Base-by-base conservation (phyloP, 2,113 vertebrate species). In the Melanerpes aurifrons region DNA sequence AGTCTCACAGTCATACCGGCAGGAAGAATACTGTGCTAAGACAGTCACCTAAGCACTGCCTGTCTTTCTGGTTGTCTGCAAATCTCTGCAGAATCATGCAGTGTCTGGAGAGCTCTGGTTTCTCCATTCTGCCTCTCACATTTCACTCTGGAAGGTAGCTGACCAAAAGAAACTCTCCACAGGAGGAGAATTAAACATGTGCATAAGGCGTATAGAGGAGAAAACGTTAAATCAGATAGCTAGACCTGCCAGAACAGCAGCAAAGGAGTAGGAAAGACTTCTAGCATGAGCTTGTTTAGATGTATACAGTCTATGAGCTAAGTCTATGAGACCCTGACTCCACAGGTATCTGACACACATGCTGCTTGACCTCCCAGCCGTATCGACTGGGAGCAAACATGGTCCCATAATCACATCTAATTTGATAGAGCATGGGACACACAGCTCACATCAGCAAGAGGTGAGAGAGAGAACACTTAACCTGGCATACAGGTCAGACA, bases 311-410 rank as follows among this genome's bases (percentile, higher is more conserved):
- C 6, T 54, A 12, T 3, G 17, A 67, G 8, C 3, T 73, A 76
- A 47, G 73, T 15, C 71, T 70, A 1, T 3, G 13, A 81, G 13
- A 71, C 12, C 21, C 29, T 0, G 0, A 17, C 16, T 73, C 35
- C 24, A 62, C 12, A 24, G 43, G 67, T 31, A 86, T 25, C 14
- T 54, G 28, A 68, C 37, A 6, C 7, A 28, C 0, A 1, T 22
- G 59, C 48, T 73, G 35, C 57, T 57, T 76, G 16, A 92, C 63
- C 57, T 80, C 47, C 25, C 82, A 82, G 50, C 71, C 50, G 9
- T 63, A 70, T 63, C 3, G 3, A 14, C 40, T 29, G 32, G 14
- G 32, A 78, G 9, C 48, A 86, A 69, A n/a, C 1, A 0, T 3
- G 32, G 62, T 78, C 71, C 85, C 2, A 1, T n/a, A 66, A 75